A percentile compares a stretch with the other conserved stretches of the same genome.
These are phyloP conservation scores for Zaprionus lachaisei DNA, from an alignment of 1,140 invertebrate genomes.

Conservation along the genomic window DNA sequence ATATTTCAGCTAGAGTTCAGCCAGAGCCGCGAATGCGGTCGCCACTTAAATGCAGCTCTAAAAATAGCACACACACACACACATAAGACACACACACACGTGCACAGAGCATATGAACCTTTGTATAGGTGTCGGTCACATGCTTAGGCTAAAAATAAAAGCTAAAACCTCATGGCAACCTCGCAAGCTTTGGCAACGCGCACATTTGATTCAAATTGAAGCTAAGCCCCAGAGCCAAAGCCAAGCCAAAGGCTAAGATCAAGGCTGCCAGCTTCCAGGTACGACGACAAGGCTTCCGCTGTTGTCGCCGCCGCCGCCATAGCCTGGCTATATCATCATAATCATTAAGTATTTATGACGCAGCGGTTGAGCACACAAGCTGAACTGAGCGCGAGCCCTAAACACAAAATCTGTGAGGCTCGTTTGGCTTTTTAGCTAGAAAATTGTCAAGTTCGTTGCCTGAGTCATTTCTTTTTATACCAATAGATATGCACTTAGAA, in stretches of 20 bases:
- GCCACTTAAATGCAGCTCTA: slow-evolving; percentile 76
- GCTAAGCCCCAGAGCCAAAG: slow-evolving; percentile 47
- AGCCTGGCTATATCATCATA: slow-evolving; percentile 53
- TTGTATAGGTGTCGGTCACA: slow-evolving; percentile 65
- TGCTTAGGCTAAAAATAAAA: slow-evolving; percentile 76
- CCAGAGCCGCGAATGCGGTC: slow-evolving; percentile 58
- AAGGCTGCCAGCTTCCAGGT: slow-evolving; percentile 50
- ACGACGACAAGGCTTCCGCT: slow-evolving; percentile 20
- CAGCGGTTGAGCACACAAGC: slow-evolving; percentile 51
- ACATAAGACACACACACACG: not conserved
- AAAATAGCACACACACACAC: slow-evolving; percentile 67
- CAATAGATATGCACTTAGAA: not conserved
- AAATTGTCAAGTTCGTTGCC: slow-evolving; percentile 68
- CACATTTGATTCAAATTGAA: slow-evolving; percentile 82
- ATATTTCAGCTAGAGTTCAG: slow-evolving; percentile 78
- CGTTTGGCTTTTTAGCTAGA: slow-evolving; percentile 62
- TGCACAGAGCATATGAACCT: slow-evolving; percentile 1
- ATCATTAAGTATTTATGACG: slow-evolving; percentile 81
- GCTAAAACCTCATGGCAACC: slow-evolving; percentile 49
- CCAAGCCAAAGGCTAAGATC: slow-evolving; percentile 56
- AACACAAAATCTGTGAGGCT: slow-evolving; percentile 52
- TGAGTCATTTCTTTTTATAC: slow-evolving; percentile 62
- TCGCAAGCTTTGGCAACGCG: slow-evolving; percentile 54
- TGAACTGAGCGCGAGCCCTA: slow-evolving; percentile 43
- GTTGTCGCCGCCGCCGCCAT: slow-evolving; percentile 38